These are phyloP conservation scores for Vanessa atalanta DNA, from an alignment of 1,140 invertebrate species.

Conservation along the genomic window DNA sequence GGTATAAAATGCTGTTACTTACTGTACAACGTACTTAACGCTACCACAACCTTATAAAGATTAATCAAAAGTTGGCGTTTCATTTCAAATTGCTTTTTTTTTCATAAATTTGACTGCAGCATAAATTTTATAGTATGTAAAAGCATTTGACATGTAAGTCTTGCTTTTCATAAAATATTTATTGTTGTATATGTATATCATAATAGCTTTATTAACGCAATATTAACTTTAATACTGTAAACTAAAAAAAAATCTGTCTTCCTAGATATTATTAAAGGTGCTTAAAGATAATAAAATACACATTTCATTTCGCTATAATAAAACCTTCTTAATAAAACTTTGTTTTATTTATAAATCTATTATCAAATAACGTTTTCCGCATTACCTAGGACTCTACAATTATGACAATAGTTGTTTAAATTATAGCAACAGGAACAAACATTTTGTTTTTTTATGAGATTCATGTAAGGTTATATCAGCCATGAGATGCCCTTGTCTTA, in stretches of 20 bases:
- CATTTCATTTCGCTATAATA: slow-evolving; percentile 22
- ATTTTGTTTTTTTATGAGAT: slow-evolving; percentile 64
- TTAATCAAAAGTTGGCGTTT: neutral
- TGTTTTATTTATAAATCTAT: slow-evolving; percentile 15
- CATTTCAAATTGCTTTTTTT: neutral
- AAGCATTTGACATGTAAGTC: too few species aligned
- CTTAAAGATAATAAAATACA: slow-evolving; percentile 24
- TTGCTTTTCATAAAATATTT: neutral
- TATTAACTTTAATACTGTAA: neutral
- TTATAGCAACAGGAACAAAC: slow-evolving; percentile 55
- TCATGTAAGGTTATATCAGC: slow-evolving; percentile 65
- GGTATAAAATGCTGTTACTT: slow-evolving; percentile 12
- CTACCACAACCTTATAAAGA: slow-evolving; percentile 3
- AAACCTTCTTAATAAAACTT: slow-evolving; percentile 14
- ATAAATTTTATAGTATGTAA: too few species aligned
- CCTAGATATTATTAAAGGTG: slow-evolving; percentile 21
- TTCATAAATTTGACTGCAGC: neutral
- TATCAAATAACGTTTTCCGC: neutral
- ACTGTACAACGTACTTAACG: slow-evolving; percentile 3
- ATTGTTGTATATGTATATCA: neutral
- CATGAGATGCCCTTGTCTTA: slow-evolving; percentile 70
- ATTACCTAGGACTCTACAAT: neutral
- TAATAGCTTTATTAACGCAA: too few species aligned
- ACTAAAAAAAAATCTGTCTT: slow-evolving; percentile 11
- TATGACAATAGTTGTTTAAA: slow-evolving; percentile 7